phyloP scores from a whole-genome alignment of 2,888 invertebrate genomes.

The Protonemura montana region DNA sequence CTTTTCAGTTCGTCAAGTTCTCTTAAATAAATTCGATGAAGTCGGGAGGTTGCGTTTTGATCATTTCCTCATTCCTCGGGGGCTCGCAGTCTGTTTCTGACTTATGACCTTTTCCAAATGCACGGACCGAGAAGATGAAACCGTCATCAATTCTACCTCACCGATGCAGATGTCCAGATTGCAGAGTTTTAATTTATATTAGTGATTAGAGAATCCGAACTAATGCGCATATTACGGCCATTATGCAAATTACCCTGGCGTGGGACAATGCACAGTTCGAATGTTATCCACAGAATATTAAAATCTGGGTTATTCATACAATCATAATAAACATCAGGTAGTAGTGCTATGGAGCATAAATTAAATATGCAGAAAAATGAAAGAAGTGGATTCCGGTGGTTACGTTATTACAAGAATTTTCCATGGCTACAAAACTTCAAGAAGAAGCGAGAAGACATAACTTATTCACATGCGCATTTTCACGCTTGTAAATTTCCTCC shows the following conservation, averaged over 20 bases:
- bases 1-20: neutral
- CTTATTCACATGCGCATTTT: constrained; percentile 2
- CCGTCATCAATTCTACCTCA: neutral
- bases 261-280: neutral
- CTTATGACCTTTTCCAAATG: neutral
- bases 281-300: neutral
- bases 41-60: neutral
- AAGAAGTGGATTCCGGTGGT: neutral
- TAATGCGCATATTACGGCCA: neutral
- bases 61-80: neutral
- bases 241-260: neutral
- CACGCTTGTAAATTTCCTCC: neutral
- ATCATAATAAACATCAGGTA: constrained; percentile 4
- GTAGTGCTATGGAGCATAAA: neutral
- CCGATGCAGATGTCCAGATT: neutral
- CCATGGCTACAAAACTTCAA: neutral
- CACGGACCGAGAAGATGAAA: neutral
- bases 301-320: constrained; percentile 4
- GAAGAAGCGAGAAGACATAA: neutral
- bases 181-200: neutral
- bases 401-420: neutral
- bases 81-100: neutral
- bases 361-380: neutral
- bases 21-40: constrained; percentile 12
- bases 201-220: neutral